Conservation (phyloP, 92 coral and sea anemone species). For the Blastomussa wellsi region DNA sequence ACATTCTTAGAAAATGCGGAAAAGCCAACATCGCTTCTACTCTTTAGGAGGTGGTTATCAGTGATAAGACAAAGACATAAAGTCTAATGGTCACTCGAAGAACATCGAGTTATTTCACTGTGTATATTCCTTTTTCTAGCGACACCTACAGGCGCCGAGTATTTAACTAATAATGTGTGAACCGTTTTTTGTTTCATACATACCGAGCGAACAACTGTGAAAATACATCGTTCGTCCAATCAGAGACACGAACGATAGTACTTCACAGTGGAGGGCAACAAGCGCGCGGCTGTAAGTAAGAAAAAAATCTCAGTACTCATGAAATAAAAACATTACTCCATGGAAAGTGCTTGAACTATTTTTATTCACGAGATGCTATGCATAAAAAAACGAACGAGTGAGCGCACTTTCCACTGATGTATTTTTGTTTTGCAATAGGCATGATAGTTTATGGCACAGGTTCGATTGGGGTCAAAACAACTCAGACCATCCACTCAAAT, state of each 20-base stretch:
- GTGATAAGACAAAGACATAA: neutral
- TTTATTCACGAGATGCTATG: too few relatives aligned
- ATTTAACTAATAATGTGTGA: neutral
- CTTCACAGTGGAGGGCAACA: too few relatives aligned
- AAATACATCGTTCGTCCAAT: too few relatives aligned
- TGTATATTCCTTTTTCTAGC: neutral
- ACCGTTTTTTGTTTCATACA: too few relatives aligned
- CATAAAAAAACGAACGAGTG: too few relatives aligned
- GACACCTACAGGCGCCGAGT: neutral
- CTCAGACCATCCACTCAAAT: neutral
- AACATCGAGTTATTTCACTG: neutral
- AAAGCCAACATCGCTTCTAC: conserved; percentile 3
- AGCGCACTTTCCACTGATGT: neutral
- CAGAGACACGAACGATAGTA: too few relatives aligned
- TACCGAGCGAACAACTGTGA: too few relatives aligned
- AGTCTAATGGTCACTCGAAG: neutral
- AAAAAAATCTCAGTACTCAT: too few relatives aligned
- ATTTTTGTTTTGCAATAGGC: neutral
- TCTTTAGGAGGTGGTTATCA: neutral
- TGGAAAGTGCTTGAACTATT: too few relatives aligned
- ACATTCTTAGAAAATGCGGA: conserved; percentile 1
- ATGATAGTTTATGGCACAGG: neutral
- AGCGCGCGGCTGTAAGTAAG: too few relatives aligned
- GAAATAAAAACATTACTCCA: too few relatives aligned
- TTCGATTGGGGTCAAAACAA: neutral